phyloP scores from a whole-genome alignment of 2,113 vertebrate genomes.

The Megaleporinus macrocephalus region DNA sequence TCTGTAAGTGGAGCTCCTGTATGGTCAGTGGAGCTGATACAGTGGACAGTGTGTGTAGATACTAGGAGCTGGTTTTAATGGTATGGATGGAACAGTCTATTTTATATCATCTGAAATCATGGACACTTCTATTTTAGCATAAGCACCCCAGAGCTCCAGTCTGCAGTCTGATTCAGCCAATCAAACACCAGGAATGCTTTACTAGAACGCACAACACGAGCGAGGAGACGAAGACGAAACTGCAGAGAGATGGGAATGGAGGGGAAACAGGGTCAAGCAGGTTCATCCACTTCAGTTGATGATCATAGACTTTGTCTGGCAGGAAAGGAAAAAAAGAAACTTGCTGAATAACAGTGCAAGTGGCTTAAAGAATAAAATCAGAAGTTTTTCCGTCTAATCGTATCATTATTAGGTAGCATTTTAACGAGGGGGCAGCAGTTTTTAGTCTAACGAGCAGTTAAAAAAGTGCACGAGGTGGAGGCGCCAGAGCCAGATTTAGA shows the following conservation, averaged over 20 bases:
- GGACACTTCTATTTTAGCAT: too few species aligned
- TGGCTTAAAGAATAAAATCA: background rate
- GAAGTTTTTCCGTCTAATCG: conserved; percentile 49
- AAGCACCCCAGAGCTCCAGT: background rate
- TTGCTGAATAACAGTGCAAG: background rate
- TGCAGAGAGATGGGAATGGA: background rate
- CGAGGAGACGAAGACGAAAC: background rate
- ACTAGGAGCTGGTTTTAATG: too few species aligned
- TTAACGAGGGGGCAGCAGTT: conserved; percentile 37
- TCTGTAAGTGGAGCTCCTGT: too few species aligned
- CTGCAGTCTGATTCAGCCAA: too few species aligned
- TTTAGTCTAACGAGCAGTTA: conserved; percentile 42
- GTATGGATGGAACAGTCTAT: too few species aligned
- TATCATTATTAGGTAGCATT: conserved; percentile 58
- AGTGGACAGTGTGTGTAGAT: too few species aligned
- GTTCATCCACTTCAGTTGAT: background rate
- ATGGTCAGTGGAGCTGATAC: too few species aligned
- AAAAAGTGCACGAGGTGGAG: conserved; percentile 22
- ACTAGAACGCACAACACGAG: background rate
- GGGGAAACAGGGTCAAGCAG: background rate
- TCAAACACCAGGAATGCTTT: background rate
- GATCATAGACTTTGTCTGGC: background rate
- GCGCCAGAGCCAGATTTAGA: conserved; percentile 37
- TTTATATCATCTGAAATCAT: too few species aligned
- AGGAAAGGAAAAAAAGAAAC: background rate